Conservation (phyloP, 2,797 vertebrate species). For the Bovichtus diacanthus region DNA sequence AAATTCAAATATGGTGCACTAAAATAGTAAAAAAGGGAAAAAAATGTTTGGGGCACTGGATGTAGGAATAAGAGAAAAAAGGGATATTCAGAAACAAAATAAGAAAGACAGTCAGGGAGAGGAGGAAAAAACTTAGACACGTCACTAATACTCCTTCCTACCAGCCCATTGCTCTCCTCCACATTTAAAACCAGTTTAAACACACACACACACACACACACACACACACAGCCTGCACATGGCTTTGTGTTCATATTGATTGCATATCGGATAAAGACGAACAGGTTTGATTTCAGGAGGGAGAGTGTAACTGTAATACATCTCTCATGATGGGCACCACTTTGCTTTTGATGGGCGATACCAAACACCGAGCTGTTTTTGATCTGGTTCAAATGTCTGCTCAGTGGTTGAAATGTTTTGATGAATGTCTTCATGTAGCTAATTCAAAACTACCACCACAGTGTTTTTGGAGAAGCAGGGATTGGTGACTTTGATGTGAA, state of each 20-base stretch:
- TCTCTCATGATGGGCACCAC: conserved; percentile 33
- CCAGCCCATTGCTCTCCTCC: background rate
- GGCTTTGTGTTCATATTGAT: conserved; percentile 15
- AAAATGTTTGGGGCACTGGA: background rate
- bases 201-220: no score
- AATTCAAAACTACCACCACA: conserved; percentile 52
- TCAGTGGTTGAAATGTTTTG: conserved; percentile 56
- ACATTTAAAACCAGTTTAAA: background rate
- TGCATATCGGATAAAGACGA: background rate
- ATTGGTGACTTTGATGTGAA: conserved; percentile 68
- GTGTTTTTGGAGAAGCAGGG: conserved; percentile 21
- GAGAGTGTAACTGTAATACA: conserved; percentile 12
- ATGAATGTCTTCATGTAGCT: conserved; percentile 54
- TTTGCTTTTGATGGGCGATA: conserved; percentile 33
- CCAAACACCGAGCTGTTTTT: conserved; percentile 55
- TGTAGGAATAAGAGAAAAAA: background rate
- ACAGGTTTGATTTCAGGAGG: conserved; percentile 47
- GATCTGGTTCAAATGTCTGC: conserved; percentile 62
- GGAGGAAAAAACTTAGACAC: background rate
- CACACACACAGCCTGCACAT: background rate
- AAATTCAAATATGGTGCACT: conserved; percentile 2
- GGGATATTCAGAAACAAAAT: background rate
- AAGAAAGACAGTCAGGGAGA: background rate
- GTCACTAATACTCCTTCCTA: background rate
- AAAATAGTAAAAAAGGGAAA: background rate